Percentiles rank a stretch among this genome's conserved stretches.
Conservation (phyloP, 2,888 invertebrate species). For the Caenorhabditis zanzibari region DNA sequence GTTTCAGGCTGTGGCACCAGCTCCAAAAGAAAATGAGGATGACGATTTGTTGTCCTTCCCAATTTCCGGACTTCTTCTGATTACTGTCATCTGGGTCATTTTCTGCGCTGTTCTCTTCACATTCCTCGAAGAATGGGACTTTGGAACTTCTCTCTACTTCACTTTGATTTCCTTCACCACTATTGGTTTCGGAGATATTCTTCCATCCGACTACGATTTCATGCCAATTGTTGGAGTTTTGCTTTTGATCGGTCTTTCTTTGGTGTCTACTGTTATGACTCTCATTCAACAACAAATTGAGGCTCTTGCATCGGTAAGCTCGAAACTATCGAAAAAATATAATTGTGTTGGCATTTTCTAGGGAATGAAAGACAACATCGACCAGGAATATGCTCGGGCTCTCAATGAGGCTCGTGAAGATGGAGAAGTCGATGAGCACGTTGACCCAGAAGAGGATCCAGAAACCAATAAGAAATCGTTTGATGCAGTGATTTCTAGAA, state of each 20-base stretch:
- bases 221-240: conserved; percentile 78
- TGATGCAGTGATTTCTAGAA: conserved; percentile 75
- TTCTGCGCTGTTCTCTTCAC: conserved; percentile 79
- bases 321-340: neutral
- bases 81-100: conserved; percentile 80
- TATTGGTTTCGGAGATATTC: conserved; percentile 81
- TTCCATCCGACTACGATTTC: conserved; percentile 76
- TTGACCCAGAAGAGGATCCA: conserved; percentile 52
- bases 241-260: conserved; percentile 79
- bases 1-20: conserved; percentile 38
- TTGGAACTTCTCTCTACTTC: conserved; percentile 81
- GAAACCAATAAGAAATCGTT: conserved; percentile 54
- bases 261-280: conserved; percentile 81
- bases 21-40: conserved; percentile 24
- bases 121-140: conserved; percentile 79
- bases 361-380: conserved; percentile 81
- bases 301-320: conserved; percentile 77
- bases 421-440: conserved; percentile 68
- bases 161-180: conserved; percentile 80
- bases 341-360: conserved; percentile 24
- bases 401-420: conserved; percentile 77
- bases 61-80: conserved; percentile 76
- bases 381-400: conserved; percentile 80
- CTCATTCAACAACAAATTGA: conserved; percentile 83
- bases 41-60: conserved; percentile 82